Evolutionary conservation across 2,113 vertebrate genomes (phyloP).

Genomic region (Corydoras maculifer): DNA sequence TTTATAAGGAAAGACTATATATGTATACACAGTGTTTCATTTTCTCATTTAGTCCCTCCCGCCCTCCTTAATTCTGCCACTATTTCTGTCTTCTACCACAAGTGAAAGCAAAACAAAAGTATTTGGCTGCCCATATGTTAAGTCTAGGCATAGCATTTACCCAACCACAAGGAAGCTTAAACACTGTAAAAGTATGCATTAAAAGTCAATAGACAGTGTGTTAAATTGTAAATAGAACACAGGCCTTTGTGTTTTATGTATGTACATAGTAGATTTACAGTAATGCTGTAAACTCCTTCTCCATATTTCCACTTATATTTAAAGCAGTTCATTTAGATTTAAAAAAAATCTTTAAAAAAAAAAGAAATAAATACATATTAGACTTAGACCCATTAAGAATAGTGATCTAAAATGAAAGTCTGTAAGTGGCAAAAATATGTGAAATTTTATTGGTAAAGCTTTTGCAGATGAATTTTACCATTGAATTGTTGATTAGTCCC

Average conservation of each 20-base stretch:
- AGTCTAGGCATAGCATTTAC: conserved; percentile 37
- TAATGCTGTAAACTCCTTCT: too few species aligned
- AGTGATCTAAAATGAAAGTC: too few species aligned
- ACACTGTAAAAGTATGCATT: conserved; percentile 41
- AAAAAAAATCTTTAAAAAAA: too few species aligned
- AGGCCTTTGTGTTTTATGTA: conserved; percentile 17
- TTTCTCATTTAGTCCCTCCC: not conserved
- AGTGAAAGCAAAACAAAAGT: conserved; percentile 46
- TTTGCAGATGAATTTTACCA: too few species aligned
- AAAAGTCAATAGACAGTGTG: conserved; percentile 45
- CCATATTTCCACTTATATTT: too few species aligned
- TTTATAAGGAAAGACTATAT: conserved; percentile 27
- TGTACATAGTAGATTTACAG: conserved; percentile 17
- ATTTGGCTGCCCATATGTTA: conserved; percentile 41
- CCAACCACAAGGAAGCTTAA: conserved; percentile 45
- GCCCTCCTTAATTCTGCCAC: conserved; percentile 17
- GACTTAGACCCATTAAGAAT: too few species aligned
- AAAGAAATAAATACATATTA: too few species aligned
- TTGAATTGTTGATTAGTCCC: too few species aligned
- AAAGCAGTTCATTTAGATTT: too few species aligned
- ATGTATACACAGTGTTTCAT: conserved; percentile 8
- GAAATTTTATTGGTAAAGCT: too few species aligned
- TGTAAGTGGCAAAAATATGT: too few species aligned
- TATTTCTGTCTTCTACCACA: conserved; percentile 44
- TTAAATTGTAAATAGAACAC: conserved; percentile 42